Evolutionary conservation across 1,140 invertebrate species (phyloP).

Genomic region (Anagrus nilaparvatae): DNA sequence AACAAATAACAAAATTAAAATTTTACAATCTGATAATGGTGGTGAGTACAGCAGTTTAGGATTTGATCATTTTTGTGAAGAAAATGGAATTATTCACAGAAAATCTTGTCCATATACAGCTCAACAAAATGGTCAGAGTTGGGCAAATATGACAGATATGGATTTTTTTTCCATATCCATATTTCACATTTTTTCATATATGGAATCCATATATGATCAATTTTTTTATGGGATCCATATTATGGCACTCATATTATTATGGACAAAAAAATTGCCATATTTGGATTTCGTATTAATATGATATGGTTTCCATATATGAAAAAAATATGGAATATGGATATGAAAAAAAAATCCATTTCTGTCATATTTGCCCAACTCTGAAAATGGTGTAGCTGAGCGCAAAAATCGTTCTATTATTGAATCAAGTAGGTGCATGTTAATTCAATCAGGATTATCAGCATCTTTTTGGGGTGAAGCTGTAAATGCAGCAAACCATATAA

Average conservation of each 20-base stretch:
- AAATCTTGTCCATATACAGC: conserved; percentile 23
- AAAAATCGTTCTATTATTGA: conserved; percentile 15
- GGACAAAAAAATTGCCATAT: too few relatives aligned
- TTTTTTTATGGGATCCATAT: too few relatives aligned
- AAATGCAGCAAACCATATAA: conserved; percentile 14
- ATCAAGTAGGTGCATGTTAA: conserved; percentile 15
- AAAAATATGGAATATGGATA: too few relatives aligned
- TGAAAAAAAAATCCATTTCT: too few relatives aligned
- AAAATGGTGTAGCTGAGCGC: conserved; percentile 19
- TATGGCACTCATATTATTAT: too few relatives aligned
- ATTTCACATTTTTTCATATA: too few relatives aligned
- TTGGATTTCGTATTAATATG: too few relatives aligned
- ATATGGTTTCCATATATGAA: too few relatives aligned
- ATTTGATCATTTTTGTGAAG: conserved; percentile 19
- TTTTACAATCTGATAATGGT: conserved; percentile 27
- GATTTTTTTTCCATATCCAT: too few relatives aligned
- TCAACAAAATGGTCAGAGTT: conserved; percentile 31
- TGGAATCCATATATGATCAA: too few relatives aligned
- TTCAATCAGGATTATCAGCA: conserved; percentile 17
- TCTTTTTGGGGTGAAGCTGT: conserved; percentile 20
- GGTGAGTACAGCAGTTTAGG: conserved; percentile 26
- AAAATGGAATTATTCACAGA: conserved; percentile 17
- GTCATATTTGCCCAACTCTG: too few relatives aligned
- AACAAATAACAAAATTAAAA: conserved; percentile 20
- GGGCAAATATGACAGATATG: too few relatives aligned